A percentile compares a stretch with the other conserved stretches of the same genome.
Evolutionary conservation across 2,797 vertebrate genomes (phyloP).

Genomic region (Tangara arthus): DNA sequence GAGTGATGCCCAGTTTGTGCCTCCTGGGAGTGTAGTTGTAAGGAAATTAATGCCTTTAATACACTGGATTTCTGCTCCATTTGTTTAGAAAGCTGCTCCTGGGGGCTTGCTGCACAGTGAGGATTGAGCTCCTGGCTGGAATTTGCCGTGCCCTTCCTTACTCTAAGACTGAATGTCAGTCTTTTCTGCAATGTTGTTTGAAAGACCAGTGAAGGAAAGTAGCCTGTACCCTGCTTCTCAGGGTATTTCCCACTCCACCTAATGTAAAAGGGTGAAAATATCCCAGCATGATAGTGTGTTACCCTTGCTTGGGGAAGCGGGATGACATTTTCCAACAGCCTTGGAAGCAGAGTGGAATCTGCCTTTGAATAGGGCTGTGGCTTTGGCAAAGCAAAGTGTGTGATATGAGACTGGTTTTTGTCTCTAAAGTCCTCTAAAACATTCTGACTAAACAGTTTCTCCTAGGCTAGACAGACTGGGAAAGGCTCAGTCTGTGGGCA

Average conservation of each 20-base stretch:
- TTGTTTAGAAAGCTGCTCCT: neutral
- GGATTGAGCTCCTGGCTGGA: neutral
- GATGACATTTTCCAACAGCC: neutral
- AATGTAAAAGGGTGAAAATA: neutral
- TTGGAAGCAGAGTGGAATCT: neutral
- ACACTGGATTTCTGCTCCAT: neutral
- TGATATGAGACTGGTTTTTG: neutral
- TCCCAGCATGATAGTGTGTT: neutral
- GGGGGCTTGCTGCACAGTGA: neutral
- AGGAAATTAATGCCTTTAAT: neutral
- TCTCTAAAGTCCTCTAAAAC: neutral
- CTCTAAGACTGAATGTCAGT: neutral
- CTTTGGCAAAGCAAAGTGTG: neutral
- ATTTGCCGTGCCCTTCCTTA: neutral
- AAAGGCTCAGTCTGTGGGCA: neutral
- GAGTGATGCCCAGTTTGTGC: neutral
- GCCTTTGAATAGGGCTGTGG: neutral
- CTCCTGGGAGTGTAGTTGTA: neutral
- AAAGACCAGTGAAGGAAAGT: neutral
- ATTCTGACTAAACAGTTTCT: neutral
- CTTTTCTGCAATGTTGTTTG: neutral
- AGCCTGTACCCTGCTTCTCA: neutral
- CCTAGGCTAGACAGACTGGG: neutral
- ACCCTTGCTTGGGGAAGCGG: neutral
- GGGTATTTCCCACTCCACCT: neutral